A percentile compares a stretch with the other conserved stretches of the same genome.
phyloP scores from a whole-genome alignment of 1,140 invertebrate species.

The Drosophila melanogaster region DNA sequence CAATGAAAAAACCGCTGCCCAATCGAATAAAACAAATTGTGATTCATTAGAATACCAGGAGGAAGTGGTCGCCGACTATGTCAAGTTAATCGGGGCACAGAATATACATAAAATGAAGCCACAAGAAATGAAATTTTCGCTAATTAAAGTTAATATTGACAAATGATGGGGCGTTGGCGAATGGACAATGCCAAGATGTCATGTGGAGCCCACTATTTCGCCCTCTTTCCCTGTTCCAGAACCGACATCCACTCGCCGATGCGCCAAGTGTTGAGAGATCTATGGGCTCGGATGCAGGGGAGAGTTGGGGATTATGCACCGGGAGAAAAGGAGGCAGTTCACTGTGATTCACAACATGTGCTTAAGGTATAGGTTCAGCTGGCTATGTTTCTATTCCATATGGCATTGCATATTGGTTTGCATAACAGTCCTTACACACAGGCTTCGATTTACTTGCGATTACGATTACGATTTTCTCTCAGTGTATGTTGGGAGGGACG shows the following conservation, averaged over 20 bases:
- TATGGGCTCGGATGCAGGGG: conserved; percentile 50
- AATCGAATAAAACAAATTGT: conserved; percentile 70
- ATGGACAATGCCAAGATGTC: conserved; percentile 68
- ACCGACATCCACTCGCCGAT: conserved; percentile 27
- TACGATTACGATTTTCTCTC: not conserved
- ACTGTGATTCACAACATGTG: not conserved
- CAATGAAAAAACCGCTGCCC: conserved; percentile 34
- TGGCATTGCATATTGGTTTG: no score
- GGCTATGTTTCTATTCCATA: no score
- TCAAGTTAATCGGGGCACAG: conserved; percentile 33
- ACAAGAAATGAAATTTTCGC: conserved; percentile 46
- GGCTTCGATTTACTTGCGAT: no score
- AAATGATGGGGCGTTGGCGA: conserved; percentile 71
- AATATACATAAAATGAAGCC: conserved; percentile 17
- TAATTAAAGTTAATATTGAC: conserved; percentile 83
- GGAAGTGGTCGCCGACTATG: conserved; percentile 38
- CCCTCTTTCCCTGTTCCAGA: conserved; percentile 14
- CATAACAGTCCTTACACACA: no score
- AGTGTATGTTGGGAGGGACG: conserved; percentile 10
- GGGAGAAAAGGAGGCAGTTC: not conserved
- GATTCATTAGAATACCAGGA: conserved; percentile 41
- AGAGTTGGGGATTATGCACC: conserved; percentile 11
- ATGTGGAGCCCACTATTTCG: conserved; percentile 43
- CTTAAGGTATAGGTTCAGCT: no score
- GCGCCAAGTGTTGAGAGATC: conserved; percentile 74